Conservation (phyloP, 2,888 invertebrate species). For the Escarpia spicata region DNA sequence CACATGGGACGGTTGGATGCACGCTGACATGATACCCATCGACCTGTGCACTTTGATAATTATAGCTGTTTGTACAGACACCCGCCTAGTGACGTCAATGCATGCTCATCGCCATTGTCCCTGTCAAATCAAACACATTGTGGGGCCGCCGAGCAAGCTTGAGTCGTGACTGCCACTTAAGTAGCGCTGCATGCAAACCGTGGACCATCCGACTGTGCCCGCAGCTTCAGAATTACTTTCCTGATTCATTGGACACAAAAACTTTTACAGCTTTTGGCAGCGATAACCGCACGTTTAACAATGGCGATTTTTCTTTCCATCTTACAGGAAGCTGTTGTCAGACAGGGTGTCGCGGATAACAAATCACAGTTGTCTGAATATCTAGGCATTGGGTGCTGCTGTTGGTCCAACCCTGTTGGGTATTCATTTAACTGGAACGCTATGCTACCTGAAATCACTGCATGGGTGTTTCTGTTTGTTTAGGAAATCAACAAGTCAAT, state of each 20-base stretch:
- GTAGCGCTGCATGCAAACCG: background rate
- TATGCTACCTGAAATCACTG: too few relatives aligned
- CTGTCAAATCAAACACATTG: background rate
- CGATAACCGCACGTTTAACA: background rate
- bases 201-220: background rate
- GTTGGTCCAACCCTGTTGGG: too few relatives aligned
- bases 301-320: background rate
- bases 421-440: too few relatives aligned
- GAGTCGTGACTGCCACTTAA: background rate
- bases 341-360: too few relatives aligned
- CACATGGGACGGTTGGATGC: background rate
- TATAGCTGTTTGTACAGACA: slow-evolving; percentile 2
- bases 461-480: background rate
- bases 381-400: background rate
- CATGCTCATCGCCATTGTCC: background rate
- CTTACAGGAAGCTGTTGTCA: slow-evolving; percentile 3
- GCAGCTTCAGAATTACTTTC: background rate
- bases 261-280: background rate
- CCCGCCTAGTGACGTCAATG: slow-evolving; percentile 5
- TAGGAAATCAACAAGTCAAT: background rate
- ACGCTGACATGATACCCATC: background rate
- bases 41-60: slow-evolving; percentile 8
- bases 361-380: background rate
- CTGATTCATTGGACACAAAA: slow-evolving; percentile 1
- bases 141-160: background rate